Evolutionary conservation across 1,140 invertebrate species (phyloP).

Genomic region (Wiebesia pumilae): DNA sequence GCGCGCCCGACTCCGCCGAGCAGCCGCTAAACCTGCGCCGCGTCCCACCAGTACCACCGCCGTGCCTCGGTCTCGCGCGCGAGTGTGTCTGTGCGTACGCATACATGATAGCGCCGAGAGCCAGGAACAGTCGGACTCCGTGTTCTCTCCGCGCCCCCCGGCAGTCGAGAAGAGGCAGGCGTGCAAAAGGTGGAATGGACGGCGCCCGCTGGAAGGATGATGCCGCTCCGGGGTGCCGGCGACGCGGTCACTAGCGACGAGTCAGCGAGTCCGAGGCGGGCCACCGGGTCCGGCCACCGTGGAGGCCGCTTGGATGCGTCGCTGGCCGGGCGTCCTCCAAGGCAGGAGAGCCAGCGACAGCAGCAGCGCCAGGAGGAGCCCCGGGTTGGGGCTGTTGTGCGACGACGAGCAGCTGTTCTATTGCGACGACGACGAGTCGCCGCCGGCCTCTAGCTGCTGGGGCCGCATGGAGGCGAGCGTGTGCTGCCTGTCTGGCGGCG

Average conservation of each 20-base stretch:
- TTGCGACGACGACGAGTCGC: slow-evolving; percentile 61
- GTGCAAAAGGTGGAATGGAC: slow-evolving; percentile 24
- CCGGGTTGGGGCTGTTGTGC: slow-evolving; percentile 56
- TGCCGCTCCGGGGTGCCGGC: slow-evolving; percentile 18
- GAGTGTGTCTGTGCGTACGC: not conserved
- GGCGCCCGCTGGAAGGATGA: slow-evolving; percentile 22
- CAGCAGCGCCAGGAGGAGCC: slow-evolving; percentile 57
- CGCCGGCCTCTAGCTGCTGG: slow-evolving; percentile 59
- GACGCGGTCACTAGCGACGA: not conserved
- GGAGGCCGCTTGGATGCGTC: slow-evolving; percentile 69
- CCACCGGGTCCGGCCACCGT: slow-evolving; percentile 44
- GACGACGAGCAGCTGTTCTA: slow-evolving; percentile 70
- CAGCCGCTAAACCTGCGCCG: not conserved
- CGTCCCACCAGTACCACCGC: not conserved
- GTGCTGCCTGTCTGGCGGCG: slow-evolving; percentile 65
- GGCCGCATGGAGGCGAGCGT: slow-evolving; percentile 74
- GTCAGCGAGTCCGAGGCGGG: slow-evolving; percentile 1
- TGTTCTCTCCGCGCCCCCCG: not conserved
- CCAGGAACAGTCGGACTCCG: not conserved
- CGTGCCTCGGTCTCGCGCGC: slow-evolving; percentile 11
- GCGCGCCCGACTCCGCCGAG: slow-evolving; percentile 60
- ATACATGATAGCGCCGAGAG: not conserved
- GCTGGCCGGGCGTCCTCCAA: slow-evolving; percentile 61
- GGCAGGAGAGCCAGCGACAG: slow-evolving; percentile 56
- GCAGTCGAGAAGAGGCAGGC: not conserved